Base-by-base conservation (phyloP, 1,140 invertebrate species). In the Aradophagus sp. region DNA sequence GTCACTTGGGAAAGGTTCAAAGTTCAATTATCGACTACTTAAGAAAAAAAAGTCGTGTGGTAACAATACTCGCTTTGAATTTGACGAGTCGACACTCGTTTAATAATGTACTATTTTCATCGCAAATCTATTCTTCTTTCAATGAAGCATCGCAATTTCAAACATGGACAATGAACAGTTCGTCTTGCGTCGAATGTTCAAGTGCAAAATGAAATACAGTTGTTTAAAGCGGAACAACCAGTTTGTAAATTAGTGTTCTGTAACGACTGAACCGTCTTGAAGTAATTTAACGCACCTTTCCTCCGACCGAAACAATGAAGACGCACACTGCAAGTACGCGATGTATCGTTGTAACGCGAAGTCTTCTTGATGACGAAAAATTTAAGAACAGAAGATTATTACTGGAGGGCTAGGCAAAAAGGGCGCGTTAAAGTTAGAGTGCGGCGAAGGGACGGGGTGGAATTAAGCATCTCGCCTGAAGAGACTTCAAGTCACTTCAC, bases 381-480 rank as follows among this genome's bases (percentile, higher is more conserved):
- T 80, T 78, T 76, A 76, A 75, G 76, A 78, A 79, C 73, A 72
- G 76, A 76, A 77, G 80, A 81, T 79, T 81, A 80, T 81, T 79
- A 74, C 76, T 78, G 45, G 34, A 75, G 48, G 68, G 58, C 55
- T 59, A 19, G 47, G 45, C 41, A 63, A 61, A 62, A 53, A 72
- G 66, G 56, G 67, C 47, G 67, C 34, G 61, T 69, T 63, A 70
- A 65, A 71, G 68, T 70, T 63, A 68, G 61, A 69, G 68, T 65
- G 65, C 76, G 67, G 79, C 61, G 69, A 73, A 63, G 76, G 74
- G 69, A 74, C 66, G 71, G 74, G 74, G 79, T 80, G 74, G 84
- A 85, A 86, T 85, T 84, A 85, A 86, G 83, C 84, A 86, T 84
- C 82, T 84, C 80, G 83, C 83, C 80, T 81, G 82, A 85, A 84